phyloP scores from a whole-genome alignment of 2,888 invertebrate species.

The Drosophila atroscutellata region DNA sequence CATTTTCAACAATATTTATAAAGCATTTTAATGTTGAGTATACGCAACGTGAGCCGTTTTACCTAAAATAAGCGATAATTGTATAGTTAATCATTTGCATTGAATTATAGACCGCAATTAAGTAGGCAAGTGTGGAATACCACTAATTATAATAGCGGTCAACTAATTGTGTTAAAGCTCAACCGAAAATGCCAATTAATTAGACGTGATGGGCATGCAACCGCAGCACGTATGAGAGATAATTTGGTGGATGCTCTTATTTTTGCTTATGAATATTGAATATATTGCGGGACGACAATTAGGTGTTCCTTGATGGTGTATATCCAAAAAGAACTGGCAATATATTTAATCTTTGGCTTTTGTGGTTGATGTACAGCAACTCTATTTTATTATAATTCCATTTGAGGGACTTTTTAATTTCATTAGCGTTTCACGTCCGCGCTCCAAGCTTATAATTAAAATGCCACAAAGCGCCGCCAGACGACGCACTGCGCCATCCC shows the following conservation, averaged over 20 bases:
- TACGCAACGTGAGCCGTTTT: background rate
- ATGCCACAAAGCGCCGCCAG: conserved; percentile 74
- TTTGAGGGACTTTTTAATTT: conserved; percentile 76
- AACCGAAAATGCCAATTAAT: conserved; percentile 72
- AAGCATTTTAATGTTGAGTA: background rate
- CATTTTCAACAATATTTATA: conserved; percentile 34
- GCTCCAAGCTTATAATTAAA: conserved; percentile 74
- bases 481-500: conserved; percentile 38
- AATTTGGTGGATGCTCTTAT: background rate
- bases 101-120: conserved; percentile 34
- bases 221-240: conserved; percentile 29
- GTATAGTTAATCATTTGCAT: conserved; percentile 53
- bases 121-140: conserved; percentile 55
- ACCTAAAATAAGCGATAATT: conserved; percentile 37
- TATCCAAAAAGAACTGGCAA: conserved; percentile 13
- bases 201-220: conserved; percentile 47
- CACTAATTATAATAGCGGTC: conserved; percentile 74
- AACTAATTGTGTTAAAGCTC: conserved; percentile 60
- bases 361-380: conserved; percentile 41
- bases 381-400: conserved; percentile 78
- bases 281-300: background rate
- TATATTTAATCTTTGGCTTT: conserved; percentile 47
- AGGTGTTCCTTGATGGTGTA: conserved; percentile 4
- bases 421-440: conserved; percentile 56
- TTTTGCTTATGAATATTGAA: conserved; percentile 17